phyloP scores from a whole-genome alignment of 1,140 invertebrate genomes.

The Pollicipes pollicipes region DNA sequence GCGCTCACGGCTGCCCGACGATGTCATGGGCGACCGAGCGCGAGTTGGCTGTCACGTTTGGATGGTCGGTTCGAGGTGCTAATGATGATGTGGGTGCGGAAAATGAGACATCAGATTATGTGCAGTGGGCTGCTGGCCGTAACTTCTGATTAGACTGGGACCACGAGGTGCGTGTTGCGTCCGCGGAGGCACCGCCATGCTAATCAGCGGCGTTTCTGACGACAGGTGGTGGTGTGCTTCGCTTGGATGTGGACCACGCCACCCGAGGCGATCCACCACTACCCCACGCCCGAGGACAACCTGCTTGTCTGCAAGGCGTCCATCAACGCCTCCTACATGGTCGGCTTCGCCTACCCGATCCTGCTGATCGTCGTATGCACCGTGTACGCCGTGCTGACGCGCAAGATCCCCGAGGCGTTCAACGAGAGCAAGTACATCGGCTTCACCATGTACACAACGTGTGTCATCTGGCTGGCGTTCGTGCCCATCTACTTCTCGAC shows the following conservation, averaged over 20 bases:
- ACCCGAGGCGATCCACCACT: conserved; percentile 63
- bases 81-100: too few species aligned
- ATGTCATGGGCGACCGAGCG: too few species aligned
- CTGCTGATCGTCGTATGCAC: conserved; percentile 70
- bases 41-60: too few species aligned
- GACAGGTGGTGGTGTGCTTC: conserved; percentile 62
- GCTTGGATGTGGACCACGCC: conserved; percentile 75
- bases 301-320: conserved; percentile 56
- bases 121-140: too few species aligned
- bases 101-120: too few species aligned
- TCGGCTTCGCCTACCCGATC: conserved; percentile 76
- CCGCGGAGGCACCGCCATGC: too few species aligned
- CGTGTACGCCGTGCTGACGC: conserved; percentile 68
- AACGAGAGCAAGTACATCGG: conserved; percentile 87
- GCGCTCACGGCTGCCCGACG: too few species aligned
- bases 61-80: too few species aligned
- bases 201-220: too few species aligned
- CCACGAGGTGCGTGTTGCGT: too few species aligned
- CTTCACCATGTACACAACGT: conserved; percentile 92
- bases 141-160: too few species aligned
- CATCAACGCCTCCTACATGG: conserved; percentile 52
- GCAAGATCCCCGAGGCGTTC: conserved; percentile 87
- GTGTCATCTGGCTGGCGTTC: conserved; percentile 79
- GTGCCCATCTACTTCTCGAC: conserved; percentile 76
- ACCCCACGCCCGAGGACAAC: conserved; percentile 73